Evolutionary conservation across 2,888 invertebrate genomes (phyloP), one percentile per base, ranked within the genome.

Genomic region (Synergus gifuensis): DNA sequence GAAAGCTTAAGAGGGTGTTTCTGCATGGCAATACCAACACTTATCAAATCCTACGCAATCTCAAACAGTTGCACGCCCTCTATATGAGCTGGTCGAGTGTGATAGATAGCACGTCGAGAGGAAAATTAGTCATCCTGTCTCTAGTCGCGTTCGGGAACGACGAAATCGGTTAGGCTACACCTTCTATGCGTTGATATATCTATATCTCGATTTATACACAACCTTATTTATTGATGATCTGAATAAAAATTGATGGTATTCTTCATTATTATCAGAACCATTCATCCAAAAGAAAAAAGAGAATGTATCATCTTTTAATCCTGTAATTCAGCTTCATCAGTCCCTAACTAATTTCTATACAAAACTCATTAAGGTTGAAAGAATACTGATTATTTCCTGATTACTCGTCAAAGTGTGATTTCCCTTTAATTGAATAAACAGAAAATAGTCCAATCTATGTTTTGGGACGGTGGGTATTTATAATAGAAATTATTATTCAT

Each of bases 1-100:
- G 81, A 83, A 79, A 79, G 80, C 80, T 77, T 82, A 76, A 82
- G 79, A 83, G 84, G 81, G 83, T 79, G 82, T 82, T 78, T 77
- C 78, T 79, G 79, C 63, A 77, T 80, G 78, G 82, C 79, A 79
- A 79, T 81, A 76, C 80, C 73, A 81, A 83, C 82, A 78, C 82
- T 82, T 80, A 82, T 83, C 81, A 82, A 83, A 28, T 78, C 78
- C 82, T 67, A 78, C 77, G 82, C 76, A 82, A 76, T 78, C 78
- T 80, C 69, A 77, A 83, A 82, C 84, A 81, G 81, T 83, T 80
- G 82, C 79, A 76, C 81, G 81, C 80, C 79, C 79, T 81, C 79
- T 80, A 64, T 80, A 64, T 66, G 78, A 79, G 76, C 82, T 80
- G 82, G 79, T 79, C 80, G 78, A 79, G 76, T 64, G 58, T 79